These are phyloP conservation scores for Mesodorylaimus sp. DNA, from an alignment of 2,888 invertebrate species.

Conservation along the genomic window DNA sequence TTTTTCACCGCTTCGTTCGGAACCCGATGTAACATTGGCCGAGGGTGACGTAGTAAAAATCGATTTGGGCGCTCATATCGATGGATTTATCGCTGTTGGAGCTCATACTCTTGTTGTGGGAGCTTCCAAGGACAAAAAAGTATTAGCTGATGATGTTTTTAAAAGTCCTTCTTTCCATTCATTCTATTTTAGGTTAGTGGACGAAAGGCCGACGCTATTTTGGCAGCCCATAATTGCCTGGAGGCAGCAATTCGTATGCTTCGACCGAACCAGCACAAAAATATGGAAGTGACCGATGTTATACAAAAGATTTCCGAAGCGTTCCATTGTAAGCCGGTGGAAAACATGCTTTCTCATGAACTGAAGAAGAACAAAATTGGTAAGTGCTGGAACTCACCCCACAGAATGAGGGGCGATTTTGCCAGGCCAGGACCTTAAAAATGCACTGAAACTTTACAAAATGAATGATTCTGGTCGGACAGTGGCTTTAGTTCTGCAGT, in stretches of 20 bases:
- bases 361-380: constrained; percentile 43
- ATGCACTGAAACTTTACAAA: too few species aligned
- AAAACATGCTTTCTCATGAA: constrained; percentile 63
- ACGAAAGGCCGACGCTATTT: constrained; percentile 73
- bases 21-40: constrained; percentile 45
- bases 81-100: constrained; percentile 93
- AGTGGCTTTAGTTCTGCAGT: too few species aligned
- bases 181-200: constrained; percentile 50
- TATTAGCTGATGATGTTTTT: too few species aligned
- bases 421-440: too few species aligned
- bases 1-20: constrained; percentile 83
- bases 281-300: constrained; percentile 21
- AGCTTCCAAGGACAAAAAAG: constrained; percentile 39
- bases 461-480: too few species aligned
- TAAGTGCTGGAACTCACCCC: too few species aligned
- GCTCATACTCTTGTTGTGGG: constrained; percentile 87
- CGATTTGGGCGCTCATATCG: constrained; percentile 92
- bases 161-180: too few species aligned
- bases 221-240: constrained; percentile 84
- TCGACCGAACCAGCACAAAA: constrained; percentile 48
- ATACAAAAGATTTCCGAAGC: constrained; percentile 79
- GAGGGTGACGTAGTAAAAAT: constrained; percentile 32
- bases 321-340: constrained; percentile 89
- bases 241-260: constrained; percentile 83
- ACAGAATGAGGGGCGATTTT: too few species aligned